These are phyloP conservation scores for Bradypodion ventrale DNA, from an alignment of 2,797 vertebrate genomes.

Conservation along the genomic window DNA sequence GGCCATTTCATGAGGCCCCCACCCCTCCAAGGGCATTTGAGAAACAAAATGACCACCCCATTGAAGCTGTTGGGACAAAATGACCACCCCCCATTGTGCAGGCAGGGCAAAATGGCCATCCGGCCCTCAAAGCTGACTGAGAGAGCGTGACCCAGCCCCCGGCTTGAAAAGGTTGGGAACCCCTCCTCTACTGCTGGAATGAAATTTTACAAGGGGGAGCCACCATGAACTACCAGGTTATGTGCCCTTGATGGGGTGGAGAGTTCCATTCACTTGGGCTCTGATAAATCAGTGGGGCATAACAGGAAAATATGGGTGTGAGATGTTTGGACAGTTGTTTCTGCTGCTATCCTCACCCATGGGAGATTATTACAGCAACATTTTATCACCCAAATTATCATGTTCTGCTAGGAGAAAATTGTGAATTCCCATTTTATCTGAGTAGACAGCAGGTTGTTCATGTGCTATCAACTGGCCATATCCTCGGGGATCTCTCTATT, in stretches of 20 bases:
- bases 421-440: slow-evolving; percentile 16
- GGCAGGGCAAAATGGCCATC: too few species aligned
- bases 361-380: slow-evolving; percentile 20
- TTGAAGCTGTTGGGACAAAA: too few species aligned
- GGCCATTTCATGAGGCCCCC: too few species aligned
- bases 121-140: too few species aligned
- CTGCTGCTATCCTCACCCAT: slow-evolving; percentile 4
- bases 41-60: too few species aligned
- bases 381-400: slow-evolving; percentile 7
- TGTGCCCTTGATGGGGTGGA: background rate
- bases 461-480: background rate
- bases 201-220: background rate
- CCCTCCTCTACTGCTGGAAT: background rate
- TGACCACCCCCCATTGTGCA: too few species aligned
- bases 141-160: too few species aligned
- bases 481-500: background rate
- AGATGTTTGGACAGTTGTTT: slow-evolving; percentile 7
- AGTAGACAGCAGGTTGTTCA: background rate
- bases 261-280: background rate
- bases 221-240: background rate
- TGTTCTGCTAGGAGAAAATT: background rate
- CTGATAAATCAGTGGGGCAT: background rate
- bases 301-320: background rate
- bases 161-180: too few species aligned
- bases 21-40: too few species aligned